A percentile compares a stretch with the other conserved stretches of the same genome.
Evolutionary conservation across 2,888 invertebrate genomes (phyloP).

Genomic region (Drosophila robusta): DNA sequence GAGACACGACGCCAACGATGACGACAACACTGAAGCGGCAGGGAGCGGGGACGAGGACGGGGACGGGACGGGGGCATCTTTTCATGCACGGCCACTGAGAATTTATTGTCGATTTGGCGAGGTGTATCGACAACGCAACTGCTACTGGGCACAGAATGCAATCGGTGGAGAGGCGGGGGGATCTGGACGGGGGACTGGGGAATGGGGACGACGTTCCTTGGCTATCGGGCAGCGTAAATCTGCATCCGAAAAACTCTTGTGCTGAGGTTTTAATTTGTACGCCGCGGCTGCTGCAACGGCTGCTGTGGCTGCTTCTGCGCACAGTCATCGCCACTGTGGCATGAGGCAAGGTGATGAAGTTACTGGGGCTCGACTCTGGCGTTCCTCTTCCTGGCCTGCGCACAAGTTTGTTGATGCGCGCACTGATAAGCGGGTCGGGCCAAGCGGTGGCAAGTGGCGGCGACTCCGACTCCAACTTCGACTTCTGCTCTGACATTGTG

Average conservation of each 20-base stretch:
- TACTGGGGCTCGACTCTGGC: slow-evolving; percentile 48
- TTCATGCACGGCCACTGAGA: slow-evolving; percentile 79
- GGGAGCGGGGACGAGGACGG: too few species aligned
- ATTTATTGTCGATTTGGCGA: slow-evolving; percentile 85
- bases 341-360: slow-evolving; percentile 72
- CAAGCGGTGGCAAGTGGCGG: slow-evolving; percentile 59
- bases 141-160: slow-evolving; percentile 84
- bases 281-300: slow-evolving; percentile 30
- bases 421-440: slow-evolving; percentile 68
- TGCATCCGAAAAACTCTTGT: slow-evolving; percentile 68
- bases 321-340: slow-evolving; percentile 40
- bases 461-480: slow-evolving; percentile 33
- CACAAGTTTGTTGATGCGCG: slow-evolving; percentile 68
- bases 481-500: slow-evolving; percentile 45
- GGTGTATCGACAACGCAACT: slow-evolving; percentile 85
- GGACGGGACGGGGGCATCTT: slow-evolving; percentile 37
- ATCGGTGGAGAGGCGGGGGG: slow-evolving; percentile 9
- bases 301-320: slow-evolving; percentile 56
- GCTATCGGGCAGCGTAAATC: slow-evolving; percentile 70
- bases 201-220: slow-evolving; percentile 35
- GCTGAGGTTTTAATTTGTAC: slow-evolving; percentile 82
- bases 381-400: slow-evolving; percentile 38
- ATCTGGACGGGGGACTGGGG: neutral
- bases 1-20: slow-evolving; percentile 68
- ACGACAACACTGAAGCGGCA: slow-evolving; percentile 41